Evolutionary conservation across 2,113 vertebrate species (phyloP), one percentile per base, ranked within the genome.

Genomic region (Choloepus hoffmanni): DNA sequence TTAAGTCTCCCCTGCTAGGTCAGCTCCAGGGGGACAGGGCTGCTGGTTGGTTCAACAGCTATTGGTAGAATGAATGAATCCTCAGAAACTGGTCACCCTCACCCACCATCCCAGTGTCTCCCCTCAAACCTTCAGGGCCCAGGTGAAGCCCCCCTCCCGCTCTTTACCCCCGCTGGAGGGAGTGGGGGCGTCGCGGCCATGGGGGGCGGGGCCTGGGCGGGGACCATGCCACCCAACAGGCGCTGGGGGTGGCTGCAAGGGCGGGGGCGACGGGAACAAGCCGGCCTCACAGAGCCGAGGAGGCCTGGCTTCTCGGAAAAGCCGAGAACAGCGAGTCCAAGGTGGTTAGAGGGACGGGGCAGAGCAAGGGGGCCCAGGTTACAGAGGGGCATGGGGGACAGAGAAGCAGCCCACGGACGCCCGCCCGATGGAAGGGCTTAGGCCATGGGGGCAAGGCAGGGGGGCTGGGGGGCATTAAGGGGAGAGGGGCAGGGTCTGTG

Each of bases 281-380:
- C 40, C 8, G 72, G 72, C 93, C 93, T 97, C 96, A 95, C 89
- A 93, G 94, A 97, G 96, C 91, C 96, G 67, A 60, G 86, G 95
- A 97, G 97, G 96, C 93, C 97, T 23, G n/a, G 95, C 67, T 97
- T 97, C 96, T 97, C 23, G 15, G 95, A 97, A 97, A 94, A 96
- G 95, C 93, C 94, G 94, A 93, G 73, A 90, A 96, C 90, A 90
- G 74, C 50, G 85, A 98, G 96, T 85, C 60, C 81, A 96, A 78
- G 19, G 65, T 74, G 92, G 79, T 78, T 68, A 95, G 90, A 67
- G 62, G 68, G 72, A 74, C 85, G 60, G 28, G 92, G 83, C 43
- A n/a, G 79, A 60, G 93, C 62, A 96, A 88, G 21, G 92, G 82
- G 53, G 88, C 65, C 87, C 90, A 83, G 85, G 77, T 74, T 40